Evolutionary conservation across 2,888 invertebrate species (phyloP).

Genomic region (Acleris emargana): DNA sequence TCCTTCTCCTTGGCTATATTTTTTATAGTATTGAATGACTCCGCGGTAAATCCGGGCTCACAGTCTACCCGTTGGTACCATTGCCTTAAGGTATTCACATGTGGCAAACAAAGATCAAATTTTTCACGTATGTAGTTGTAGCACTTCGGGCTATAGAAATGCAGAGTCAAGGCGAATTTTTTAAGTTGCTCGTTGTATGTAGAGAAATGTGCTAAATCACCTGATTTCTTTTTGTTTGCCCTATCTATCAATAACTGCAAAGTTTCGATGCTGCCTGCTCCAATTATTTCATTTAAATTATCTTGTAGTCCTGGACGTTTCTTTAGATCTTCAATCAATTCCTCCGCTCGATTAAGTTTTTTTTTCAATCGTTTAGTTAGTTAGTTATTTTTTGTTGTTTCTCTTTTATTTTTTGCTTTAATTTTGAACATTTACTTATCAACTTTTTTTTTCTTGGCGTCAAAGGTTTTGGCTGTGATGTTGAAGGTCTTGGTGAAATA

Average conservation of each 20-base stretch:
- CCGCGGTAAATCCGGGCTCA: background rate
- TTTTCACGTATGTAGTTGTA: background rate
- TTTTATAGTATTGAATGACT: background rate
- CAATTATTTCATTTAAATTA: background rate
- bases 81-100: background rate
- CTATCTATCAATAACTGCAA: background rate
- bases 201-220: background rate
- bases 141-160: background rate
- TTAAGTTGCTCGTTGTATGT: background rate
- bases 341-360: no score
- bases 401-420: no score
- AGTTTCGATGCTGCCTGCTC: background rate
- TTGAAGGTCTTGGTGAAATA: no score
- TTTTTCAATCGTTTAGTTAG: no score
- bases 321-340: background rate
- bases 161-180: background rate
- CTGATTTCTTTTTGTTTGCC: background rate
- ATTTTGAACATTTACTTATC: no score
- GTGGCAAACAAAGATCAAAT: constrained; percentile 1
- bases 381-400: no score
- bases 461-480: no score
- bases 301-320: background rate
- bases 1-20: background rate
- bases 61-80: constrained; percentile 1
- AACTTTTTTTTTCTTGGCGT: no score